phyloP scores from a whole-genome alignment of 2,797 vertebrate species.

The Sebastes flavidus region DNA sequence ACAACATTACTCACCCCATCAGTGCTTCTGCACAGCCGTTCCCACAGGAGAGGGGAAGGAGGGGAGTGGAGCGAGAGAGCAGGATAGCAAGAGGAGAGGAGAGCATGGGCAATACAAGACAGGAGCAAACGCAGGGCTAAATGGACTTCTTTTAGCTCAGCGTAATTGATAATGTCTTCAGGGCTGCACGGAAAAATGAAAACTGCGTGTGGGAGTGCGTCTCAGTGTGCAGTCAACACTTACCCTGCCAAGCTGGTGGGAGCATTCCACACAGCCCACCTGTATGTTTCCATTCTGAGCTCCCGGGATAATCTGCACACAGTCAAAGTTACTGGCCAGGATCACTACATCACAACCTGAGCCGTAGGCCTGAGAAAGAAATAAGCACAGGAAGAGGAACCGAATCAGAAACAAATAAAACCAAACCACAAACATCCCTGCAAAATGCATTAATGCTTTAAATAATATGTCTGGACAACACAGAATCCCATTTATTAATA shows the following conservation, averaged over 20 bases:
- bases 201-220: conserved; percentile 23
- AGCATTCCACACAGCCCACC: conserved; percentile 98
- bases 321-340: conserved; percentile 96
- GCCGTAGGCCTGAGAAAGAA: conserved; percentile 90
- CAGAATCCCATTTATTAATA: neutral
- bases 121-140: conserved; percentile 15
- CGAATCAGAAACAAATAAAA: neutral
- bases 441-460: neutral
- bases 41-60: conserved; percentile 30
- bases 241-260: conserved; percentile 96
- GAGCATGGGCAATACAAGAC: conserved; percentile 7
- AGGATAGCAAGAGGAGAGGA: conserved; percentile 6
- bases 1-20: conserved; percentile 70
- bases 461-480: neutral
- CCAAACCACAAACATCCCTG: neutral
- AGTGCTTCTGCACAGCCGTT: conserved; percentile 63
- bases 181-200: conserved; percentile 8
- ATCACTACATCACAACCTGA: conserved; percentile 98
- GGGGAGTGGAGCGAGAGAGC: conserved; percentile 15
- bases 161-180: conserved; percentile 24
- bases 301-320: conserved; percentile 98
- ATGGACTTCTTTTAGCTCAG: conserved; percentile 11
- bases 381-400: neutral
- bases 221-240: conserved; percentile 69
- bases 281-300: conserved; percentile 99